Conservation (phyloP, 2,113 vertebrate genomes). For the Rynchops niger region DNA sequence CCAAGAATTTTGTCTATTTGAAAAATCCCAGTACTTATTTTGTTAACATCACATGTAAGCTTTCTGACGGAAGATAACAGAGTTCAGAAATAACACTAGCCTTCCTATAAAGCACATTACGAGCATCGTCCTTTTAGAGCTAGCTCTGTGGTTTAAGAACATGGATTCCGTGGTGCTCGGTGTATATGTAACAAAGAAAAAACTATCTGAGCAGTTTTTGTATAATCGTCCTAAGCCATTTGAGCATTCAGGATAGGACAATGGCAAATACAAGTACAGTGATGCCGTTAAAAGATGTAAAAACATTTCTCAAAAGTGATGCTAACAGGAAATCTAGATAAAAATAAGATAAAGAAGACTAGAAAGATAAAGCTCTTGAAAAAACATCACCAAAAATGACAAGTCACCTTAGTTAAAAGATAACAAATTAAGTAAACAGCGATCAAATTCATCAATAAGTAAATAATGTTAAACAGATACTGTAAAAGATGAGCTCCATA, state of each 20-base stretch:
- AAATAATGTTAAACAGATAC: not conserved
- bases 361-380: not conserved
- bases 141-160: not conserved
- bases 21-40: conserved; percentile 13
- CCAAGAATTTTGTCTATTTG: not conserved
- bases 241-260: not conserved
- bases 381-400: not conserved
- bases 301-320: not conserved
- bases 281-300: not conserved
- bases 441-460: not conserved
- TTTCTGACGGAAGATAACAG: not conserved
- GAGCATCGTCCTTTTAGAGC: not conserved
- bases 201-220: not conserved
- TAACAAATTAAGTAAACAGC: not conserved
- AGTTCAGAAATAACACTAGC: not conserved
- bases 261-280: not conserved
- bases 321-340: not conserved
- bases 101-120: not conserved
- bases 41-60: not conserved
- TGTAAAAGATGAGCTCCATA: not conserved
- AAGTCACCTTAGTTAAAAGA: not conserved
- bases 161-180: not conserved
- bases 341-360: not conserved
- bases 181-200: not conserved
- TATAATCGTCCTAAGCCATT: not conserved